phyloP scores from a whole-genome alignment of 2,888 invertebrate genomes.

The Coleophora deauratella region DNA sequence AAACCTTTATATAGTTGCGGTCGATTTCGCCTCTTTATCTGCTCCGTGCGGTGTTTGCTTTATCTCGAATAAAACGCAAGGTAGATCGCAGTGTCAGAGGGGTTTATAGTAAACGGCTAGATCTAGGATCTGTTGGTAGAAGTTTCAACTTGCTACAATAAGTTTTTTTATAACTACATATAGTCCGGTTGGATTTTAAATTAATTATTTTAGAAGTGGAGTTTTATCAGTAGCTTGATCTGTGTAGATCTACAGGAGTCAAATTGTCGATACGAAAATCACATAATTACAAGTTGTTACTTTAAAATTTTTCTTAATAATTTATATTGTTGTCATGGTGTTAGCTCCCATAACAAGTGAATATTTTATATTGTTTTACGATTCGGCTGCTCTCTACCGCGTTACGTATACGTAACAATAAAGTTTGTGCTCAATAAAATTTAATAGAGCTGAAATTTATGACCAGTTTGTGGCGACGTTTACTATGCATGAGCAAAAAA shows the following conservation, averaged over 20 bases:
- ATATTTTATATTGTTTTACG: conserved; percentile 38
- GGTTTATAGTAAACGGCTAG: conserved; percentile 27
- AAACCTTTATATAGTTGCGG: conserved; percentile 74
- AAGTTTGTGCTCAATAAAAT: conserved; percentile 61
- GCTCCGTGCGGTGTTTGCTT: conserved; percentile 66
- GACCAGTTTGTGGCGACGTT: conserved; percentile 61
- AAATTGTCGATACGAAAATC: no score
- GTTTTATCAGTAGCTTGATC: no score
- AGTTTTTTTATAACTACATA: no score
- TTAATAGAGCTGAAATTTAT: conserved; percentile 68
- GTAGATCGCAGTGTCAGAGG: conserved; percentile 48
- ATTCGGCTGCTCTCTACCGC: conserved; percentile 49
- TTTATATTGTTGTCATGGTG: no score
- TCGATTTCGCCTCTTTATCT: conserved; percentile 72
- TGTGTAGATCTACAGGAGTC: no score
- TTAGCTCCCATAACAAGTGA: no score
- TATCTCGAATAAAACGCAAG: conserved; percentile 63
- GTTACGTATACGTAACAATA: conserved; percentile 61
- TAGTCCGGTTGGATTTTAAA: no score
- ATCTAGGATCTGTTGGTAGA: no score
- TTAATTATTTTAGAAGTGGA: no score
- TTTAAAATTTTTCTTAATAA: no score
- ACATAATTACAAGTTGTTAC: no score
- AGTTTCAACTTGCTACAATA: no score
- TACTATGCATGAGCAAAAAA: conserved; percentile 62